Conservation (phyloP, 1,140 invertebrate genomes). For the Chironomus striatipennis region DNA sequence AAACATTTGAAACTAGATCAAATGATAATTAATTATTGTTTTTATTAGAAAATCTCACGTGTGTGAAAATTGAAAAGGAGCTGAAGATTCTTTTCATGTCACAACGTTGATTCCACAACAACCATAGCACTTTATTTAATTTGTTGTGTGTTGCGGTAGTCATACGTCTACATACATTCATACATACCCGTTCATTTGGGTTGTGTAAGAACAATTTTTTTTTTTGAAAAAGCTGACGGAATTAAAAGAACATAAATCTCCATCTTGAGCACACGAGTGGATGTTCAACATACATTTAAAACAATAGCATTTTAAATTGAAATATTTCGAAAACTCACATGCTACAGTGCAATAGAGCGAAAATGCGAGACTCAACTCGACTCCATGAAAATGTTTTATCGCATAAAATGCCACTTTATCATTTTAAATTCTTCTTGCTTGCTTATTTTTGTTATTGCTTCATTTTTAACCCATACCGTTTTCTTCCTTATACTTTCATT, state of each 20-base stretch:
- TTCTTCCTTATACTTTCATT: not conserved
- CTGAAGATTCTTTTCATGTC: too few relatives aligned
- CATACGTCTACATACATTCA: not conserved
- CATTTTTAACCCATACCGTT: too few relatives aligned
- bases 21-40: too few relatives aligned
- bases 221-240: not conserved
- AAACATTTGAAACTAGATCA: too few relatives aligned
- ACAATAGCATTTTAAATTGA: slow-evolving; percentile 9
- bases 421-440: not conserved
- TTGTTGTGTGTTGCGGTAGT: not conserved
- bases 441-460: not conserved
- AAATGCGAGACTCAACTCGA: not conserved
- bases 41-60: too few relatives aligned
- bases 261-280: not conserved
- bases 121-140: not conserved
- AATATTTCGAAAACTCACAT: not conserved
- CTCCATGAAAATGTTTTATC: slow-evolving; percentile 1
- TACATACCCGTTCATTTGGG: not conserved
- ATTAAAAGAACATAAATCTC: slow-evolving; percentile 14
- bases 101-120: not conserved
- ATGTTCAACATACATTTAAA: slow-evolving; percentile 6
- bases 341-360: not conserved
- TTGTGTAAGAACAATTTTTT: not conserved
- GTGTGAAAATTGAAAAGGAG: not conserved
- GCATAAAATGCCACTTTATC: not conserved